Conservation (phyloP, 2,888 invertebrate genomes). For the Ichneumoninae sp. region DNA sequence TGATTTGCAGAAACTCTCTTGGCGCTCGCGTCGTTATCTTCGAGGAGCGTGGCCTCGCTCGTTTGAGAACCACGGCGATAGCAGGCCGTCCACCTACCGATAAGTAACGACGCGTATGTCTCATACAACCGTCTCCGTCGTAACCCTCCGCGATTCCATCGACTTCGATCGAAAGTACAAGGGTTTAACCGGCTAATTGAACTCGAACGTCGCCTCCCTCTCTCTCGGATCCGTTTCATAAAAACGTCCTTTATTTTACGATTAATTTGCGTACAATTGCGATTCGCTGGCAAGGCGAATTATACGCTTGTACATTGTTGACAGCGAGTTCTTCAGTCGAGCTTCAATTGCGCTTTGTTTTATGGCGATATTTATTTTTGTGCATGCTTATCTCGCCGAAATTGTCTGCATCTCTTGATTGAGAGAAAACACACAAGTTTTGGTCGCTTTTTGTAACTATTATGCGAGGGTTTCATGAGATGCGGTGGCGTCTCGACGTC, state of each 20-base stretch:
- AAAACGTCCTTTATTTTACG: not conserved
- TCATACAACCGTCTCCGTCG: constrained; percentile 34
- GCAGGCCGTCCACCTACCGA: constrained; percentile 81
- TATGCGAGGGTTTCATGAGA: not conserved
- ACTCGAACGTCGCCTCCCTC: not conserved
- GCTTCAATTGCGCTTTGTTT: not conserved
- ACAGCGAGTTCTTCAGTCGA: not conserved
- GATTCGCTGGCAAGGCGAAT: too few species aligned
- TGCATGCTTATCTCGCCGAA: not conserved
- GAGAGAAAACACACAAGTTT: not conserved
- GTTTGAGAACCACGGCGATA: constrained; percentile 78
- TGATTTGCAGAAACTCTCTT: constrained; percentile 7
- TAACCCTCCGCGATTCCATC: constrained; percentile 24
- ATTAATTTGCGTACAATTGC: not conserved
- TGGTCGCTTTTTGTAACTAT: not conserved
- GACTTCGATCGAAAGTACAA: constrained; percentile 51
- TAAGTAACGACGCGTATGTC: constrained; percentile 69
- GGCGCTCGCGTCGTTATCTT: constrained; percentile 47
- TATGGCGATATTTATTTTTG: not conserved
- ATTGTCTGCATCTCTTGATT: not conserved
- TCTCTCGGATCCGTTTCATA: not conserved
- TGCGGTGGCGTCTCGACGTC: too few species aligned
- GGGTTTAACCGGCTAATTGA: constrained; percentile 34
- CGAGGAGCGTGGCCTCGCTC: constrained; percentile 49
- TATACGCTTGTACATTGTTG: not conserved